phyloP scores from a whole-genome alignment of 2,888 invertebrate genomes.

The Eucriotettix oculatus region DNA sequence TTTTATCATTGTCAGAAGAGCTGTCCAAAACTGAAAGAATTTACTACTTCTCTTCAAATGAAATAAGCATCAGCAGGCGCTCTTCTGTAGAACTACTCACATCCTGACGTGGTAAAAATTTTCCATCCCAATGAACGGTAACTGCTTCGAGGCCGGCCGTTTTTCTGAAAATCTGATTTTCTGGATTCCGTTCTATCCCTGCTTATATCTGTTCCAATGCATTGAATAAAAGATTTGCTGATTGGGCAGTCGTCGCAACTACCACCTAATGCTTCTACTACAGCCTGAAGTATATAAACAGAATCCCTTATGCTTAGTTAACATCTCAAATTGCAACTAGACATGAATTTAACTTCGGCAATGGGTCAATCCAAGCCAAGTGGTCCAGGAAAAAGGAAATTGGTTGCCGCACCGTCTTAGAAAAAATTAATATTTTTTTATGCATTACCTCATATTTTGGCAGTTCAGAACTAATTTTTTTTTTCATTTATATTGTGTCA shows the following conservation, averaged over 20 bases:
- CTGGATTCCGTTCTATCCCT: slow-evolving; percentile 18
- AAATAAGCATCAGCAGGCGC: background rate
- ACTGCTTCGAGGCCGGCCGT: slow-evolving; percentile 2
- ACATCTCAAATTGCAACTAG: slow-evolving; percentile 13
- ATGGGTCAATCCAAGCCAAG: too few species aligned
- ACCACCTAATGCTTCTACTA: slow-evolving; percentile 14
- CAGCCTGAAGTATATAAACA: slow-evolving; percentile 16
- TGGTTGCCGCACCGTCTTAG: too few species aligned
- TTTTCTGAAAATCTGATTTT: slow-evolving; percentile 19
- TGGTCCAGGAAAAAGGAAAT: too few species aligned
- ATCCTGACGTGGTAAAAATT: too few species aligned
- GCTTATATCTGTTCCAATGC: slow-evolving; percentile 7
- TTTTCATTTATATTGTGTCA: too few species aligned
- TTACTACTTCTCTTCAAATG: background rate
- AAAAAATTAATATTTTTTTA: too few species aligned
- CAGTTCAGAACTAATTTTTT: too few species aligned
- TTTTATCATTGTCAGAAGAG: background rate
- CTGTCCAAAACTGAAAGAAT: background rate
- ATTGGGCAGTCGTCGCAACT: slow-evolving; percentile 17
- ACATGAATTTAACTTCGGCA: too few species aligned
- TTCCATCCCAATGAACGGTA: background rate
- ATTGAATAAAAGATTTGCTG: slow-evolving; percentile 14
- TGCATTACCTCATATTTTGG: too few species aligned
- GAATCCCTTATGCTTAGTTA: slow-evolving; percentile 13
- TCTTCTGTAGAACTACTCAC: background rate